Percentiles rank a stretch among this genome's conserved stretches.
phyloP scores from a whole-genome alignment of 1,140 invertebrate genomes.

The Lepeophtheirus salmonis region DNA sequence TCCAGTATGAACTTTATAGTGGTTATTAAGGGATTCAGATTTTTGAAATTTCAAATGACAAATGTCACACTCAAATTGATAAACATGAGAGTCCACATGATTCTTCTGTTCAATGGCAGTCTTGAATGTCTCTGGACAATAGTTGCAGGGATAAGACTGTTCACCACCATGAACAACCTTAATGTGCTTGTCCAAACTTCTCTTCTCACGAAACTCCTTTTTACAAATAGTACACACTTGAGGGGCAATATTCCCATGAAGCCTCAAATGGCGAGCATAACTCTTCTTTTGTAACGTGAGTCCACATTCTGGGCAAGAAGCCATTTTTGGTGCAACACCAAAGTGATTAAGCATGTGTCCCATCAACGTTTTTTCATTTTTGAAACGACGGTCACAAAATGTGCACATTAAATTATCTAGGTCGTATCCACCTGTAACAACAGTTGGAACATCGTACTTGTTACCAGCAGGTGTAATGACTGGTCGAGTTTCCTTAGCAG shows the following conservation, averaged over 20 bases:
- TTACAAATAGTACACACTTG: conserved; percentile 13
- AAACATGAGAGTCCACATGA: conserved; percentile 1
- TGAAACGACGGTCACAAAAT: conserved; percentile 15
- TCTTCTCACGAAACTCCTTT: conserved; percentile 16
- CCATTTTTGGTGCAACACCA: conserved; percentile 18
- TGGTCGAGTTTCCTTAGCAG: conserved; percentile 11
- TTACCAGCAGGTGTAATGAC: not conserved
- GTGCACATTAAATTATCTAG: conserved; percentile 15
- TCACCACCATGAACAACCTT: conserved; percentile 12
- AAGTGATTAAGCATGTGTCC: conserved; percentile 16
- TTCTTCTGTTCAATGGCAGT: conserved; percentile 4
- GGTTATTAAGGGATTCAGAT: conserved; percentile 8
- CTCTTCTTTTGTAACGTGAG: conserved; percentile 15
- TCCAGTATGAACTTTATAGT: conserved; percentile 9
- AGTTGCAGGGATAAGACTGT: conserved; percentile 5
- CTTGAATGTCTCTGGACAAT: conserved; percentile 9
- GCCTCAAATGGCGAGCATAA: conserved; percentile 13
- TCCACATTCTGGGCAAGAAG: conserved; percentile 12
- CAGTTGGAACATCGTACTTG: conserved; percentile 11
- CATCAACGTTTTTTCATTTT: conserved; percentile 18
- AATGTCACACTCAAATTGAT: conserved; percentile 12
- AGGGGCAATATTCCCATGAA: conserved; percentile 12
- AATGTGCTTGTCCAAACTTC: conserved; percentile 17
- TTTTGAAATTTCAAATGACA: conserved; percentile 13
- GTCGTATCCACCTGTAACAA: conserved; percentile 15